Percentiles rank a stretch among this genome's conserved stretches.
Conservation (phyloP, 2,888 invertebrate genomes). For the Acrobasis repandana region DNA sequence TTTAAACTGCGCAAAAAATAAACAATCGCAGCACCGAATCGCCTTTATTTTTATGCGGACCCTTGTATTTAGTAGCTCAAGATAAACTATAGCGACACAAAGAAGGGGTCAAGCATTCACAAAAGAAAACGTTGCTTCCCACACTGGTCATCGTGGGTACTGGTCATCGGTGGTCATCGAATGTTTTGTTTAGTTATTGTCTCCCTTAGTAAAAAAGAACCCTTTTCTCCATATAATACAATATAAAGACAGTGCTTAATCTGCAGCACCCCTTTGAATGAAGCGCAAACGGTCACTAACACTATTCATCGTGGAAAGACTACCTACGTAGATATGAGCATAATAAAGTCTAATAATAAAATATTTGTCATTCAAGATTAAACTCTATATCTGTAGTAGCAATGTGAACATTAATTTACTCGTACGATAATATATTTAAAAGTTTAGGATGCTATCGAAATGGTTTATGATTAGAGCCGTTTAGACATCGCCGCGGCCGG, state of each 20-base stretch:
- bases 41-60: slow-evolving; percentile 56
- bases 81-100: slow-evolving; percentile 61
- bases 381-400: not conserved
- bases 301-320: slow-evolving; percentile 44
- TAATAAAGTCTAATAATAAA: not conserved
- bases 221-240: slow-evolving; percentile 59
- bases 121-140: slow-evolving; percentile 67
- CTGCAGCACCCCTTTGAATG: slow-evolving; percentile 64
- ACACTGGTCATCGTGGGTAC: slow-evolving; percentile 76
- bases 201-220: slow-evolving; percentile 60
- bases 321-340: not conserved
- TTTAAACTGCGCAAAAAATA: slow-evolving; percentile 68
- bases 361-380: slow-evolving; percentile 7
- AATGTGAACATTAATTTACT: slow-evolving; percentile 2
- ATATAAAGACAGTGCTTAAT: slow-evolving; percentile 63
- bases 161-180: slow-evolving; percentile 79
- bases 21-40: slow-evolving; percentile 53
- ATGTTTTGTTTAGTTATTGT: slow-evolving; percentile 67
- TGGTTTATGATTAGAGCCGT: slow-evolving; percentile 9
- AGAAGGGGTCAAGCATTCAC: slow-evolving; percentile 68
- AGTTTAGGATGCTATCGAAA: not conserved
- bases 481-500: not conserved
- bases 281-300: slow-evolving; percentile 53
- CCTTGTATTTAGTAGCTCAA: slow-evolving; percentile 55
- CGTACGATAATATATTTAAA: not conserved